Conservation (phyloP, 2,113 vertebrate species). For the Gobiocypris rarus region DNA sequence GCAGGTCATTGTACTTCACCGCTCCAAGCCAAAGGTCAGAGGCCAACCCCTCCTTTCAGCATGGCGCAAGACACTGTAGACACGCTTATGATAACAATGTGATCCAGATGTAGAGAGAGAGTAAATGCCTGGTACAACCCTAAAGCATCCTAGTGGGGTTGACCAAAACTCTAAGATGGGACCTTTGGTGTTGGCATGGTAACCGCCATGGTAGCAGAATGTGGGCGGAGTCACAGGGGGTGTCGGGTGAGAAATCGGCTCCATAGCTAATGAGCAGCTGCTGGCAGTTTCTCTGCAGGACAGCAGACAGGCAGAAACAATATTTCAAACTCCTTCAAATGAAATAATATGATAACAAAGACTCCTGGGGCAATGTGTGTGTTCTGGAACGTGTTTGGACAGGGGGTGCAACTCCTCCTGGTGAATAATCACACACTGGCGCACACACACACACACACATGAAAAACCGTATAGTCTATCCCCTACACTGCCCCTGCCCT, state of each 20-base stretch:
- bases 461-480: too few species aligned
- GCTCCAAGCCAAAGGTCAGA: constrained; percentile 31
- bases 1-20: constrained; percentile 50
- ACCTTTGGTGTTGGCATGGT: constrained; percentile 44
- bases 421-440: constrained; percentile 32
- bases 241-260: constrained; percentile 37
- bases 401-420: constrained; percentile 32
- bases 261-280: constrained; percentile 49
- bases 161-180: constrained; percentile 41
- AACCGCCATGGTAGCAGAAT: constrained; percentile 57
- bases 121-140: constrained; percentile 27
- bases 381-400: constrained; percentile 57
- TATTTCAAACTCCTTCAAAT: constrained; percentile 52
- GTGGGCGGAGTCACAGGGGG: constrained; percentile 48
- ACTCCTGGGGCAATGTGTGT: constrained; percentile 54
- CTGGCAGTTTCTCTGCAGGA: constrained; percentile 48
- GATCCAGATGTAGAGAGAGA: constrained; percentile 44
- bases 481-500: too few species aligned
- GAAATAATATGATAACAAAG: constrained; percentile 59
- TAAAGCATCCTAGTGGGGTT: constrained; percentile 45
- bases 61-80: constrained; percentile 17
- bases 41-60: constrained; percentile 50
- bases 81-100: constrained; percentile 10
- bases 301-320: constrained; percentile 45
- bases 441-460: constrained; percentile 15